phyloP scores from a whole-genome alignment of 1,140 invertebrate genomes.

The Daktulosphaira vitifoliae region DNA sequence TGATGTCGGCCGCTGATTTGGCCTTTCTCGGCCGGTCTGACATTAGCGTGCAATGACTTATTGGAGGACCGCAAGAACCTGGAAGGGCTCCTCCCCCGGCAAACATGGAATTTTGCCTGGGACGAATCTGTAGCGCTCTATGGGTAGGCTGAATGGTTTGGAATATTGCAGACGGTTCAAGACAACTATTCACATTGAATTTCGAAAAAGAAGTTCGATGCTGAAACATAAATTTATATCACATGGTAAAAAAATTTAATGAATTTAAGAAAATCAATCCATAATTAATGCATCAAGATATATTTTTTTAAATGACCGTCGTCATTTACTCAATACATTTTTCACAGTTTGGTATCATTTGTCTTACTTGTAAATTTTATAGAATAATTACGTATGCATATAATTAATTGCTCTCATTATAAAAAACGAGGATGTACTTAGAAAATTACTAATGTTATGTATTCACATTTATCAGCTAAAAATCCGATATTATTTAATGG shows the following conservation, averaged over 20 bases:
- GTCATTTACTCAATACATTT: no score
- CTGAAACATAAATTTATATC: constrained; percentile 49
- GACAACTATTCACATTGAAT: constrained; percentile 56
- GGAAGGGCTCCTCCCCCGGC: constrained; percentile 58
- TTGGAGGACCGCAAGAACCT: constrained; percentile 38
- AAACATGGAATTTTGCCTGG: constrained; percentile 73
- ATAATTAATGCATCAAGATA: no score
- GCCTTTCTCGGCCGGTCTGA: constrained; percentile 54
- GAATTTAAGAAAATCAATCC: background rate
- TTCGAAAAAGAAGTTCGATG: constrained; percentile 57
- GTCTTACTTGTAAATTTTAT: no score
- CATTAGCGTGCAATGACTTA: constrained; percentile 30
- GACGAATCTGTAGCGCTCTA: constrained; percentile 43
- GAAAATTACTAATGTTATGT: no score
- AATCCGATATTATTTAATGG: no score
- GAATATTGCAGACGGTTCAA: constrained; percentile 43
- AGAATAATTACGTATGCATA: no score
- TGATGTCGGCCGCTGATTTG: constrained; percentile 73
- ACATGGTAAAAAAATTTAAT: no score
- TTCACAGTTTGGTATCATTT: no score
- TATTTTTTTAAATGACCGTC: no score
- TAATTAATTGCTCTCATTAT: no score
- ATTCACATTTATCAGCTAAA: no score
- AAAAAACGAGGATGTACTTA: no score
- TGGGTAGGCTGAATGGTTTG: constrained; percentile 41